Percentiles rank a stretch among this genome's conserved stretches.
Evolutionary conservation across 2,888 invertebrate genomes (phyloP).

Genomic region (Agrochola lychnidis): DNA sequence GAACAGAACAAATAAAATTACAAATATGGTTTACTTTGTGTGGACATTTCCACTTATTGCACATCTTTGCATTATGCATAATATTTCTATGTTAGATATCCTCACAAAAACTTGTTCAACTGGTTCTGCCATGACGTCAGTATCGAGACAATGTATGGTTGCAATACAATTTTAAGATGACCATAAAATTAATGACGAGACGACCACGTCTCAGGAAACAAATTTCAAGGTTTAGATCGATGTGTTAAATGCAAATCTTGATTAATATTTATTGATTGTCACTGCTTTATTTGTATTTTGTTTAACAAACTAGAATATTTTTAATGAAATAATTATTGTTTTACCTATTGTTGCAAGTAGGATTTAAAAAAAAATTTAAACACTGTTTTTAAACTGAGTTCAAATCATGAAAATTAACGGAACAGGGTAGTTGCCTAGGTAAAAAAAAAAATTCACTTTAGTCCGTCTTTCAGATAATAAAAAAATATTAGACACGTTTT

Average conservation of each 20-base stretch:
- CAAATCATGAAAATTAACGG: background rate
- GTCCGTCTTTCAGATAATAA: no score
- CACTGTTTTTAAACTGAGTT: background rate
- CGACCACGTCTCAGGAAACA: slow-evolving; percentile 55
- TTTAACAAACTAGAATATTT: slow-evolving; percentile 19
- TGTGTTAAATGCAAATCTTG: slow-evolving; percentile 51
- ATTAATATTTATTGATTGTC: slow-evolving; percentile 31
- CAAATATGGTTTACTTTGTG: no score
- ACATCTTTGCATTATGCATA: no score
- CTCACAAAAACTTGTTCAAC: slow-evolving; percentile 35
- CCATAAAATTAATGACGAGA: slow-evolving; percentile 45
- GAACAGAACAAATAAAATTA: no score
- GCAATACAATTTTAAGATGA: slow-evolving; percentile 46
- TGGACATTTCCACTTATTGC: no score
- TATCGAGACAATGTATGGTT: slow-evolving; percentile 14
- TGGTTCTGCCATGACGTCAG: slow-evolving; percentile 37
- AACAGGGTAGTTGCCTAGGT: no score
- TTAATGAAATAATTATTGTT: background rate
- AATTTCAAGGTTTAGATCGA: slow-evolving; percentile 51
- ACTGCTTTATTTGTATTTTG: slow-evolving; percentile 19
- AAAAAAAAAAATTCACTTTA: no score
- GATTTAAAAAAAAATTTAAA: slow-evolving; percentile 2
- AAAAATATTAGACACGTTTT: no score
- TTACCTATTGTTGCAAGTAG: background rate
- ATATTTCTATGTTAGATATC: background rate